Base-by-base conservation (phyloP, 1,140 invertebrate genomes). In the Heliconius himera region DNA sequence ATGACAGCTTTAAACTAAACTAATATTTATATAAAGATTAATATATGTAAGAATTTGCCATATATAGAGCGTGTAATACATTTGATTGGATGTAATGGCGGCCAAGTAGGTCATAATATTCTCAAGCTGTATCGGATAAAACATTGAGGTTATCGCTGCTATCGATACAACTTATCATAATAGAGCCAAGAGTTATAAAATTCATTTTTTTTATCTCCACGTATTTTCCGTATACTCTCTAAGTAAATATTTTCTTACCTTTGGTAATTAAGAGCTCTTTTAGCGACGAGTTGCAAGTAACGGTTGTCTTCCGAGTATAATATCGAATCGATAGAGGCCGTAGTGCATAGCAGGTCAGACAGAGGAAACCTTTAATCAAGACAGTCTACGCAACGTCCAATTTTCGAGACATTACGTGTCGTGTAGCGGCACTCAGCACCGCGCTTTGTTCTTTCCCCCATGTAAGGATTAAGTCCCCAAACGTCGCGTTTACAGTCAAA, bases 141-240 rank as follows among this genome's bases (percentile, higher is more conserved):
- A 73, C 41, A 80, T 80, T 80, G 29, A 80, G 79, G 79, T 80
- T 80, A 80, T 80, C 78, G 51, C 41, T 26, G 74, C 38, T 71
- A 75, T 80, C 74, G 79, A 73, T 38, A 36, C 29, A 13, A 38
- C 79, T 80, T 80, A 80, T 76, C 49, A 49, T 77, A 56, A 54
- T 54, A 54, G 16, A 66, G 22, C 18, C 18, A 41, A 72, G 29
- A 29, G 26, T 6, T 74, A 18, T 76, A 56, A 41, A 18, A 70
- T 51, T 20, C 5, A 8, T 22, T 22, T 56, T 56, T 56, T 56
- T 56, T 56, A 56, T 22, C n/a, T 46, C 13, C 38, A 51, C 8
- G n/a, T 56, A n/a, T 22, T 56, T 56, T 11, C 54, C 8, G n/a
- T 18, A 20, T 16, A n/a, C 54, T 22, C 20, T 56, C n/a, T 22